Evolutionary conservation across 1,140 invertebrate species (phyloP).

Genomic region (Mesaphorura yosii): DNA sequence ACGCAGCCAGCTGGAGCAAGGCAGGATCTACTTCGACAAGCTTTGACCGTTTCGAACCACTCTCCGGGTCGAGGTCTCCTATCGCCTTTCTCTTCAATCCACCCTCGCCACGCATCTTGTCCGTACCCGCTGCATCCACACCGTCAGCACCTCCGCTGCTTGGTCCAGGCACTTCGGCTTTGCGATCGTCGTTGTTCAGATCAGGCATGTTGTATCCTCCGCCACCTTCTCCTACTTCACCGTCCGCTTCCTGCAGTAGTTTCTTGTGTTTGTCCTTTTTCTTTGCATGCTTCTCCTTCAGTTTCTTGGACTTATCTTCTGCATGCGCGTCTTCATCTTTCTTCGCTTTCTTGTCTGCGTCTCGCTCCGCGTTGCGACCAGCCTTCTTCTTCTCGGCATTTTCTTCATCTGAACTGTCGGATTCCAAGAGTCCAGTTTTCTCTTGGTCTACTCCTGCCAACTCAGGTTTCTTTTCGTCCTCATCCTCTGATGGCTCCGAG

Average conservation of each 20-base stretch:
- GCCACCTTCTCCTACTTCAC: too few relatives aligned
- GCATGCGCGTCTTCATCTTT: constrained; percentile 39
- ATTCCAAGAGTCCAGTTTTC: constrained; percentile 70
- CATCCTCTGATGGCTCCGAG: constrained; percentile 50
- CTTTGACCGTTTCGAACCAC: too few relatives aligned
- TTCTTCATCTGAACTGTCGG: constrained; percentile 64
- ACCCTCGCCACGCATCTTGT: too few relatives aligned
- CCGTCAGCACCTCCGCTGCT: too few relatives aligned
- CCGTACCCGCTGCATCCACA: too few relatives aligned
- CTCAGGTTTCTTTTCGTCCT: constrained; percentile 53
- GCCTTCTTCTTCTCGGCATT: constrained; percentile 36
- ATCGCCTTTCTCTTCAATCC: too few relatives aligned
- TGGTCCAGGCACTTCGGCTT: too few relatives aligned
- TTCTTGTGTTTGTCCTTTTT: too few relatives aligned
- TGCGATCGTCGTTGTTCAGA: too few relatives aligned
- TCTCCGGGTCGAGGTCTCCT: too few relatives aligned
- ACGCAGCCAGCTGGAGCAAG: constrained; percentile 29
- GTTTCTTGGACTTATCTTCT: constrained; percentile 47
- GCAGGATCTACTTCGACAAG: constrained; percentile 31
- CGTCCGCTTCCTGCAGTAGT: too few relatives aligned
- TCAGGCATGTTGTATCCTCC: too few relatives aligned
- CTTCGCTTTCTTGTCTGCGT: constrained; percentile 25
- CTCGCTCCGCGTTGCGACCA: constrained; percentile 31
- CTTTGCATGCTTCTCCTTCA: constrained; percentile 46
- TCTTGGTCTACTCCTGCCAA: constrained; percentile 76